A percentile compares a stretch with the other conserved stretches of the same genome.
These are phyloP conservation scores for Orthonychiurus folsomi DNA, from an alignment of 2,888 invertebrate genomes.

Conservation along the genomic window DNA sequence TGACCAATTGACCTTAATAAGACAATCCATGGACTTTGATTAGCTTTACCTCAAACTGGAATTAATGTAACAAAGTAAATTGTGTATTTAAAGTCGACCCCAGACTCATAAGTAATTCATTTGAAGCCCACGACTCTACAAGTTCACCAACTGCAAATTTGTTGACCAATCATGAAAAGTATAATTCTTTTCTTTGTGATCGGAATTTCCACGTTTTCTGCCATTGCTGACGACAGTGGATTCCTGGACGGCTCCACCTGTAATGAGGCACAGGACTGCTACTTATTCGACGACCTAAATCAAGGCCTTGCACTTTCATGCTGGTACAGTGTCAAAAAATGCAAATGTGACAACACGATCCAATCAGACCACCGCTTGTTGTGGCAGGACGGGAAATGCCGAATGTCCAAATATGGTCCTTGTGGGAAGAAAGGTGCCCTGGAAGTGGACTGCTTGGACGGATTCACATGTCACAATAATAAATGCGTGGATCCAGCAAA, in stretches of 20 bases:
- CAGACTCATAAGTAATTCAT: no score
- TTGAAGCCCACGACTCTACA: no score
- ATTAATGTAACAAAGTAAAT: no score
- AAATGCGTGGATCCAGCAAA: conserved; percentile 4
- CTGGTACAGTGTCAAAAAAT: conserved; percentile 7
- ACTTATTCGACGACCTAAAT: conserved; percentile 7
- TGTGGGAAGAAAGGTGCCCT: conserved; percentile 10
- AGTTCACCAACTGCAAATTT: no score
- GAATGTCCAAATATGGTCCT: conserved; percentile 10
- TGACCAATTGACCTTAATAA: no score
- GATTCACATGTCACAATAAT: conserved; percentile 9
- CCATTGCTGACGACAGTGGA: background rate
- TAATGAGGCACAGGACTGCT: conserved; percentile 6
- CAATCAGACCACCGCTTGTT: background rate
- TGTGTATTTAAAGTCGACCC: no score
- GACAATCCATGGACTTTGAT: no score
- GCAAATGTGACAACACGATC: conserved; percentile 8
- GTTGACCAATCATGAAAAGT: no score
- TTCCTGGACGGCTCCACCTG: background rate
- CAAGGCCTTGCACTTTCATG: conserved; percentile 6
- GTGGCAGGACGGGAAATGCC: conserved; percentile 3
- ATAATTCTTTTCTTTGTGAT: no score
- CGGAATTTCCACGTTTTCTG: no score
- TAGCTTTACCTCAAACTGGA: no score
- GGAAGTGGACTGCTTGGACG: conserved; percentile 7